Percentiles rank a stretch among this genome's conserved stretches.
Conservation (phyloP, 1,140 invertebrate genomes). For the Delia radicum region DNA sequence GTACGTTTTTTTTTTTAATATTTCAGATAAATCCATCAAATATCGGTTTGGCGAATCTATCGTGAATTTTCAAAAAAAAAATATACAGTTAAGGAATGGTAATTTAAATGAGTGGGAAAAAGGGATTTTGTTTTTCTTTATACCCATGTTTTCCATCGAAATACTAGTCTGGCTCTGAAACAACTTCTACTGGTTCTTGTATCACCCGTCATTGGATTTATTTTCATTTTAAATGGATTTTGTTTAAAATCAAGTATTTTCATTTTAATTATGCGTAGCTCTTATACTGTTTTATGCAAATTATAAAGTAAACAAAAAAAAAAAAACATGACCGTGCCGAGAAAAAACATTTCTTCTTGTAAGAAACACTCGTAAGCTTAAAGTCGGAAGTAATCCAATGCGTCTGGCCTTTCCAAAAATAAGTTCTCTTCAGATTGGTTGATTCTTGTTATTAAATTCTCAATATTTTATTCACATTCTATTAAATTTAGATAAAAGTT, state of each 20-base stretch:
- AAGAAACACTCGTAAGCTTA: too few relatives aligned
- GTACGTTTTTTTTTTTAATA: slow-evolving; percentile 52
- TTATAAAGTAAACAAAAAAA: too few relatives aligned
- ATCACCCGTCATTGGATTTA: slow-evolving; percentile 40
- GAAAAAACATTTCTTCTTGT: too few relatives aligned
- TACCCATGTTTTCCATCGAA: slow-evolving; percentile 55
- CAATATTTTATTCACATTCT: too few relatives aligned
- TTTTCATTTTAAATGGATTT: slow-evolving; percentile 52
- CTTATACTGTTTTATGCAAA: not conserved
- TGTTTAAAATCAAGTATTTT: slow-evolving; percentile 53
- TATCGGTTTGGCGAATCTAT: too few relatives aligned
- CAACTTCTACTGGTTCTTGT: slow-evolving; percentile 47
- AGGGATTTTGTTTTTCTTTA: not conserved
- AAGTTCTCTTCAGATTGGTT: too few relatives aligned
- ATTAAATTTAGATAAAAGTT: too few relatives aligned
- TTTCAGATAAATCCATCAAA: too few relatives aligned
- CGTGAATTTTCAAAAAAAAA: not conserved
- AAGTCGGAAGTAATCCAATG: too few relatives aligned
- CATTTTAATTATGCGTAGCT: slow-evolving; percentile 18
- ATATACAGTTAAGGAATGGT: not conserved
- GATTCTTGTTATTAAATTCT: too few relatives aligned
- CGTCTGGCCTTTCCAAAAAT: too few relatives aligned
- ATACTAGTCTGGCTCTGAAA: slow-evolving; percentile 47
- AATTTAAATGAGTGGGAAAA: not conserved
- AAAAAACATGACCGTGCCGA: too few relatives aligned